These are phyloP conservation scores for Aphis craccivora DNA, from an alignment of 1,140 invertebrate genomes.

Conservation along the genomic window DNA sequence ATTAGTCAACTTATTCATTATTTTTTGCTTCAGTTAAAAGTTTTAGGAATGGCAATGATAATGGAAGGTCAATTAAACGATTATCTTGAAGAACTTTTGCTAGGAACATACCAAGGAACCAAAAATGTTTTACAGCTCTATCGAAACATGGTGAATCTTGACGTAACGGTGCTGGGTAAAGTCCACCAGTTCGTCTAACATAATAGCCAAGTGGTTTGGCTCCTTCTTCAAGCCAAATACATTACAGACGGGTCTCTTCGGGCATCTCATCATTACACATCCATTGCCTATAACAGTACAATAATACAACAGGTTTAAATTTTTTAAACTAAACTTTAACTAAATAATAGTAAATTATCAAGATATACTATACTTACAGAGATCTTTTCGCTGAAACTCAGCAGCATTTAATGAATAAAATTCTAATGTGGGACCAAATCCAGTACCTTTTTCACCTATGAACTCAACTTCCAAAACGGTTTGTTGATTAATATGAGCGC, in stretches of 20 bases:
- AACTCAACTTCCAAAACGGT: slow-evolving; percentile 97
- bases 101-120: slow-evolving; percentile 93
- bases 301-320: too few species aligned
- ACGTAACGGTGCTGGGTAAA: slow-evolving; percentile 94
- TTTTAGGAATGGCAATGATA: slow-evolving; percentile 94
- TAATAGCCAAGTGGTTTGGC: slow-evolving; percentile 88
- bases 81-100: slow-evolving; percentile 97
- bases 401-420: slow-evolving; percentile 97
- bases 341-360: neutral
- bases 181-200: slow-evolving; percentile 81
- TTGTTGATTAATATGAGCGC: slow-evolving; percentile 89
- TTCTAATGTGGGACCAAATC: slow-evolving; percentile 95
- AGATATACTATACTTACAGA: slow-evolving; percentile 66
- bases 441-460: slow-evolving; percentile 95
- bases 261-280: slow-evolving; percentile 81
- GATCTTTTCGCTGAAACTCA: slow-evolving; percentile 90
- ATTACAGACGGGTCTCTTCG: slow-evolving; percentile 27
- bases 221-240: slow-evolving; percentile 67
- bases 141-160: slow-evolving; percentile 82
- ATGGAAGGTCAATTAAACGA: slow-evolving; percentile 93
- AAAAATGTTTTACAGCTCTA: slow-evolving; percentile 82
- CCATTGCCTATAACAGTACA: slow-evolving; percentile 72
- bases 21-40: slow-evolving; percentile 70
- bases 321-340: neutral
- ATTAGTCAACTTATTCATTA: slow-evolving; percentile 44